Base-by-base conservation (phyloP, 2,113 vertebrate genomes). In the Turdus rufiventris region DNA sequence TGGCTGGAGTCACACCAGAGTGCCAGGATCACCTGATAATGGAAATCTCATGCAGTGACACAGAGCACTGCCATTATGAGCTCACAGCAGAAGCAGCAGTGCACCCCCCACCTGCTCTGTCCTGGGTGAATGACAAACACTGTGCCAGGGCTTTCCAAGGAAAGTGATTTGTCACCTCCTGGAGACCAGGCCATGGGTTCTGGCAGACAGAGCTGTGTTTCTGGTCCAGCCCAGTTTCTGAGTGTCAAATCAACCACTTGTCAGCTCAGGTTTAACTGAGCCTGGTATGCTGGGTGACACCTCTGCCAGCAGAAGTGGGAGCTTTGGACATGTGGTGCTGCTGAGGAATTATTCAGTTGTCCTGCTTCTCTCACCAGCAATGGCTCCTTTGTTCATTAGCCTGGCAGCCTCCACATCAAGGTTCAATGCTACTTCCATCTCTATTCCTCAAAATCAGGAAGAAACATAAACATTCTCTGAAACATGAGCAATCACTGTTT, bases 11-110 rank as follows among this genome's bases (percentile, higher is more conserved):
- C 6, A 11, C 72, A 53, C 58, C 13, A 6, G 3, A 40, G 9
- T 7, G 61, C 15, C n/a, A 26, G 33, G 20, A 62, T 8, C 33
- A 47, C 25, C 54, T 23, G 15, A 23, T 6, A 43, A 42, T 10
- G 26, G 11, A 42, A 88, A 68, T 28, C 28, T 61, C 3, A 0
- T 1, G 4, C 6, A 6, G 33, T 5, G 11, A 60, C n/a, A 56
- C 0, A 18, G 17, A 42, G 21, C 58, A 72, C 40, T 40, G 36
- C 20, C 33, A n/a, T 12, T 14, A 2, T 0, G 4, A 62, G 42
- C 1, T 70, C 65, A n/a, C n/a, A 60, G 67, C 4, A 11, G 10
- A 2, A 18, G 56, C 38, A 73, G n/a, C 18, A 80, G 50, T 38
- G 8, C 33, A 53, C 6, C 24, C 6, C 24, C 34, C 58, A n/a